Evolutionary conservation across 2,888 invertebrate genomes (phyloP).

Genomic region (Orchesellides sinensis): DNA sequence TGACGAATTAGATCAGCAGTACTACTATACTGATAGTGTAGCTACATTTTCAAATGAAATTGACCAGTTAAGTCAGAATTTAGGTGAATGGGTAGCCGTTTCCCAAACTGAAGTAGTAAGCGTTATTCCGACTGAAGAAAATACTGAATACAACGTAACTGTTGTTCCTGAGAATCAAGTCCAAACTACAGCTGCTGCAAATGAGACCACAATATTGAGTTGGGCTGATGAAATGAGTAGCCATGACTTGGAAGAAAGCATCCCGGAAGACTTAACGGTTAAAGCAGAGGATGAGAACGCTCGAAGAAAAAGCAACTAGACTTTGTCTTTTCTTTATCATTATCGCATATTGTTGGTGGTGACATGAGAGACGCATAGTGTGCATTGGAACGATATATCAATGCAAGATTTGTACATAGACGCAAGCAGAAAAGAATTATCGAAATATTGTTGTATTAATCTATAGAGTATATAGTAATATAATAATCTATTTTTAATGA

Average conservation of each 20-base stretch:
- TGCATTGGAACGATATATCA: constrained; percentile 53
- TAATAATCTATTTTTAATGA: constrained; percentile 44
- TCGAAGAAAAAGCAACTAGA: constrained; percentile 9
- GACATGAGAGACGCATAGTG: constrained; percentile 17
- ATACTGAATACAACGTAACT: not conserved
- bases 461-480: constrained; percentile 25
- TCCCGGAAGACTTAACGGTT: constrained; percentile 20
- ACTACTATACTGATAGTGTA: constrained; percentile 44
- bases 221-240: constrained; percentile 56
- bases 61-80: constrained; percentile 52
- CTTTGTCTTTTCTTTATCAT: not conserved
- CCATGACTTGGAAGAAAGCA: constrained; percentile 30
- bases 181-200: not conserved
- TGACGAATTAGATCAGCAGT: constrained; percentile 66
- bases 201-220: constrained; percentile 21
- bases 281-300: constrained; percentile 29
- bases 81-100: constrained; percentile 38
- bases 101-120: constrained; percentile 9
- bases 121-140: constrained; percentile 39
- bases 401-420: constrained; percentile 49
- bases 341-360: not conserved
- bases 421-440: constrained; percentile 46
- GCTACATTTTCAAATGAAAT: constrained; percentile 47
- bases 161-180: constrained; percentile 38
- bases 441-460: constrained; percentile 36